Base-by-base conservation (phyloP, 2,113 vertebrate genomes). In the Poeciliopsis occidentalis region DNA sequence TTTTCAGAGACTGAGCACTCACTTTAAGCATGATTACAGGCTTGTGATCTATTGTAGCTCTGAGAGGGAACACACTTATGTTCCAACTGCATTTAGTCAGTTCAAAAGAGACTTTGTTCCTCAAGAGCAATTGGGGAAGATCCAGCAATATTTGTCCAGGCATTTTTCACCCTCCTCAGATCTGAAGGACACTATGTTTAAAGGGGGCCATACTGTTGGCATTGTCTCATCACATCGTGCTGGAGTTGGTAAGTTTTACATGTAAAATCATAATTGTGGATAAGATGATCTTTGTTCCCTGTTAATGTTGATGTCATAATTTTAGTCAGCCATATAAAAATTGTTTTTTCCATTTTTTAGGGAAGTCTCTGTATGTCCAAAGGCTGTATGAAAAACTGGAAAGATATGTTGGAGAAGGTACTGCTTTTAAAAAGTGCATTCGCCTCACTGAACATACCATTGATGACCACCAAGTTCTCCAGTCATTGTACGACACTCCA, bases 311-410 rank as follows among this genome's bases (percentile, higher is more conserved):
- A 13, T 62, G 13, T 60, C 57, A 4, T 72, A 12, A 39, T 29
- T 29, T 6, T 27, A 61, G 26, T 29, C 27, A 29, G 8, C 26
- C 3, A 27, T 12, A 61, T 13, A 10, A 61, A 26, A 26, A 29
- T 62, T 2, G 26, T 30, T 62, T 62, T 27, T 62, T 29, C 2
- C 13, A 13, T 15, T 29, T 62, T 62, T 6, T 72, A 99, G 98
- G 98, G 30, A 99, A 98, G 87, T 99, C 98, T 15, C 96, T 99
- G 3, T 98, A 96, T 13, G 94, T 99, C 73, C 94, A 89, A 71
- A 96, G 96, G 66, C 69, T 97, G 15, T 93, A 95, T 26, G 71
- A 93, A 81, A 94, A 90, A 30, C 88, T 98, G 61, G 27, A 96
- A 95, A 86, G n/a, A 83, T 5, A 15, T 73, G 74, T 67, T 81